Conservation (phyloP, 2,888 invertebrate genomes). For the Drosophila diplacantha region DNA sequence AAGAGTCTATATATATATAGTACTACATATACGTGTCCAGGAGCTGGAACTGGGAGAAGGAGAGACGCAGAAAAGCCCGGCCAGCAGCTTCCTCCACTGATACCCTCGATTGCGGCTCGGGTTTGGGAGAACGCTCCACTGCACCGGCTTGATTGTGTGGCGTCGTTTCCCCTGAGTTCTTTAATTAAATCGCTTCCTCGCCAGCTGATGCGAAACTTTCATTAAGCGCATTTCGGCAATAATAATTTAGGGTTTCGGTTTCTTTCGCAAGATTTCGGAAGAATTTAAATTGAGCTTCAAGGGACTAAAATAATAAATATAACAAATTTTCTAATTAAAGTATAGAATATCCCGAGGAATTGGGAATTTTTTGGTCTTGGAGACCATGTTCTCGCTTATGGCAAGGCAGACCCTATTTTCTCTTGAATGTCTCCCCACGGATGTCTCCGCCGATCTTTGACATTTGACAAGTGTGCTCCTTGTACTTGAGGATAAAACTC, state of each 20-base stretch:
- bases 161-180: slow-evolving; percentile 45
- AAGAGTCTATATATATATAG: slow-evolving; percentile 67
- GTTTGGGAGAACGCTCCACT: slow-evolving; percentile 61
- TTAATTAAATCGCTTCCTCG: slow-evolving; percentile 59
- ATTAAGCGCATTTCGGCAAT: slow-evolving; percentile 29
- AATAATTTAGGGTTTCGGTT: not conserved
- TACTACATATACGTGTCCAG: slow-evolving; percentile 22
- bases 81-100: slow-evolving; percentile 36
- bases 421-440: slow-evolving; percentile 37
- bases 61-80: slow-evolving; percentile 41
- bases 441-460: slow-evolving; percentile 44
- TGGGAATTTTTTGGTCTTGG: not conserved
- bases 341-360: no score
- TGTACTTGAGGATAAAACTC: slow-evolving; percentile 18
- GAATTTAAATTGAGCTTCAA: not conserved
- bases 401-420: not conserved
- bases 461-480: slow-evolving; percentile 68
- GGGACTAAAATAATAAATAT: not conserved
- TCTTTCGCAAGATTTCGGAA: slow-evolving; percentile 1
- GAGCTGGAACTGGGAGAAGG: slow-evolving; percentile 18
- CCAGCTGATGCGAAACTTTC: slow-evolving; percentile 46
- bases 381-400: not conserved
- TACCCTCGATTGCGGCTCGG: slow-evolving; percentile 55
- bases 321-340: not conserved
- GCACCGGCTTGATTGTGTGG: slow-evolving; percentile 59